phyloP scores from a whole-genome alignment of 2,113 vertebrate genomes.

The Ariopsis seemanni region DNA sequence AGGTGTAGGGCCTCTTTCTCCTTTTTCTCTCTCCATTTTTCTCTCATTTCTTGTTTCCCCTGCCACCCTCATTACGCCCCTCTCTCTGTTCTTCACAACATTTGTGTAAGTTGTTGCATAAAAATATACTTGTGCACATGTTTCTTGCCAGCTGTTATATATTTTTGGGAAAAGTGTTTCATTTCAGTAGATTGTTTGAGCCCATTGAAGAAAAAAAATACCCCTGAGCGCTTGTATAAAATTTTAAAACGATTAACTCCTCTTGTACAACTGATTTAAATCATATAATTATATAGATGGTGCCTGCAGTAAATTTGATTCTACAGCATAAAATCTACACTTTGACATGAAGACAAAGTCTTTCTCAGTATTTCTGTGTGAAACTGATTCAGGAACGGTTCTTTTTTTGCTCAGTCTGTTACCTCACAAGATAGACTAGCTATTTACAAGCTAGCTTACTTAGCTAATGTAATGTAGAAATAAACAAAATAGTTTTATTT shows the following conservation, averaged over 20 bases:
- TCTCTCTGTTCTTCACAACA: conserved; percentile 39
- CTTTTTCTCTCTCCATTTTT: conserved; percentile 41
- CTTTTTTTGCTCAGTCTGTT: no score
- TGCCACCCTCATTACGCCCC: conserved; percentile 51
- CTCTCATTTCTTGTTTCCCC: conserved; percentile 32
- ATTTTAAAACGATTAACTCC: not conserved
- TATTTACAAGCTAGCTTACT: no score
- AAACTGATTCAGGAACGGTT: no score
- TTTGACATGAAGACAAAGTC: not conserved
- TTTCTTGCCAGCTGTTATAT: conserved; percentile 17
- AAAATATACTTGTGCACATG: conserved; percentile 52
- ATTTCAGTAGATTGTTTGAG: not conserved
- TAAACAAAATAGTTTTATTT: no score
- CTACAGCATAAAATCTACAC: not conserved
- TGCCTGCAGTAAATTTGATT: not conserved
- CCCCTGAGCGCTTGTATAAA: not conserved
- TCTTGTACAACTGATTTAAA: not conserved
- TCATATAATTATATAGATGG: not conserved
- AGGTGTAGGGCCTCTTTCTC: conserved; percentile 59
- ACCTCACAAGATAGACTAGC: no score
- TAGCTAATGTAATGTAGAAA: no score
- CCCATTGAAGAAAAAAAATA: not conserved
- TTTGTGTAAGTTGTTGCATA: conserved; percentile 61
- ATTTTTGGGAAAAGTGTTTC: not conserved
- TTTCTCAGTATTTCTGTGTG: no score